Evolutionary conservation across 2,113 vertebrate species (phyloP).

Genomic region (Uria lomvia): DNA sequence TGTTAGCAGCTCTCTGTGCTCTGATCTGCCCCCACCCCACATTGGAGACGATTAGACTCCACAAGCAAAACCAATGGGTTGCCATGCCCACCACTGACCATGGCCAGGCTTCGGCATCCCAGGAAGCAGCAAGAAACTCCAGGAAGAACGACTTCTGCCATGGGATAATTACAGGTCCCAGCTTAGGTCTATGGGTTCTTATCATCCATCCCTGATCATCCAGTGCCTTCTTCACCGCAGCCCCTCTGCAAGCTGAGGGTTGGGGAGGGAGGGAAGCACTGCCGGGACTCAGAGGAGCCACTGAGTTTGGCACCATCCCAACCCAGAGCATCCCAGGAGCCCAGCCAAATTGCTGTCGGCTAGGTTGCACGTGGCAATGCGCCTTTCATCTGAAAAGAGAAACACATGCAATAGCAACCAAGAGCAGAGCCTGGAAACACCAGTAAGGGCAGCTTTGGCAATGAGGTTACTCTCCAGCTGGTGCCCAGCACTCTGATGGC

Average conservation of each 20-base stretch:
- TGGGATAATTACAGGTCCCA: neutral
- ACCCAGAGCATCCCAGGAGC: neutral
- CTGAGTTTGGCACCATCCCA: neutral
- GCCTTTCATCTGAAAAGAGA: neutral
- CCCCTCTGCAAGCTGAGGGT: neutral
- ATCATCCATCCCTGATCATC: neutral
- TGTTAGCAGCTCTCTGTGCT: neutral
- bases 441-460: neutral
- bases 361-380: neutral
- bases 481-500: neutral
- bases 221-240: neutral
- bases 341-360: neutral
- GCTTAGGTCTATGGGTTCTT: neutral
- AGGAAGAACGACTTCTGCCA: neutral
- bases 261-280: neutral
- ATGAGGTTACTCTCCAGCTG: neutral
- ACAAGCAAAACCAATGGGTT: neutral
- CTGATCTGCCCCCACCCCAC: neutral
- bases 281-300: neutral
- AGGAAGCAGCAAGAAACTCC: neutral
- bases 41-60: neutral
- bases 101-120: neutral
- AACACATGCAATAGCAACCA: neutral
- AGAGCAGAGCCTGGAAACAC: neutral
- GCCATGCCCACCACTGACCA: neutral